These are phyloP conservation scores for Garrulus glandarius DNA, from an alignment of 2,797 vertebrate species.

Conservation along the genomic window DNA sequence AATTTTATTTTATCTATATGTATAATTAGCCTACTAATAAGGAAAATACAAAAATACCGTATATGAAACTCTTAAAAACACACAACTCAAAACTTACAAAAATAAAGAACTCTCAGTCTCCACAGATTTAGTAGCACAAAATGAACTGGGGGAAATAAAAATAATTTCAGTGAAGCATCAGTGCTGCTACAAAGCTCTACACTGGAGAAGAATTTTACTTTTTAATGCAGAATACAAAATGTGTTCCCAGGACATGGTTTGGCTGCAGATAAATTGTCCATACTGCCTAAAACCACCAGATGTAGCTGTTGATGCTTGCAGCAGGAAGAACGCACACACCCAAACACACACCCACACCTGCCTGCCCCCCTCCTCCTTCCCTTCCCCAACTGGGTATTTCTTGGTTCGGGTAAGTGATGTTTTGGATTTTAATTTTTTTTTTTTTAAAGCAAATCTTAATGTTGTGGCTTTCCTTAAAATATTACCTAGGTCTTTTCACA, in stretches of 20 bases:
- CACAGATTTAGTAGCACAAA: not conserved
- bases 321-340: not conserved
- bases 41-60: not conserved
- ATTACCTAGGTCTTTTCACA: not conserved
- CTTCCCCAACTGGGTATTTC: not conserved
- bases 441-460: not conserved
- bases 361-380: too few relatives aligned
- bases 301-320: slow-evolving; percentile 72
- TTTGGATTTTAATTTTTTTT: not conserved
- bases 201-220: not conserved
- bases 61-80: not conserved
- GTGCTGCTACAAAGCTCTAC: not conserved
- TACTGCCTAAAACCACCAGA: slow-evolving; percentile 63
- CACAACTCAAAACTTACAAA: not conserved
- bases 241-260: rapidly evolving
- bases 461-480: not conserved
- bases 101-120: not conserved
- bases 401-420: too few relatives aligned
- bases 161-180: not conserved
- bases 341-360: not conserved
- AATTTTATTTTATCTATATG: not conserved
- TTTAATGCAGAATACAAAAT: not conserved
- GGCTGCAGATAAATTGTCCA: not conserved
- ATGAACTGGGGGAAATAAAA: not conserved
- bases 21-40: not conserved